These are phyloP conservation scores for Augochlorella aurata DNA, from an alignment of 2,888 invertebrate genomes.

Conservation along the genomic window DNA sequence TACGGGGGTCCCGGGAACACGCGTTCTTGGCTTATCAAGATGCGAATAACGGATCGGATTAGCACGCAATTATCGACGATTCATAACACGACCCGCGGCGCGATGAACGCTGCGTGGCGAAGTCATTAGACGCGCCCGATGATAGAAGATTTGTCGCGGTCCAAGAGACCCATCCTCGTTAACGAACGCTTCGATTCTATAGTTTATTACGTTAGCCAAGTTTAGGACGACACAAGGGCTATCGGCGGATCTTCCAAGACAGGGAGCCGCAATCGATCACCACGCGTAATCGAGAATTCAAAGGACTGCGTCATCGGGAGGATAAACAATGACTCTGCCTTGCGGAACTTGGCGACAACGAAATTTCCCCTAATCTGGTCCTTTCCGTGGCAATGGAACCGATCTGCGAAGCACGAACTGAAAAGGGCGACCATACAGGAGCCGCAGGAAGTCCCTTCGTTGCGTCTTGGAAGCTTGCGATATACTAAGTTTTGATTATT, in stretches of 20 bases:
- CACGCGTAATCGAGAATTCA: slow-evolving; percentile 16
- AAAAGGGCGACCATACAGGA: too few species aligned
- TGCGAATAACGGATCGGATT: slow-evolving; percentile 25
- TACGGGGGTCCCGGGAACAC: neutral
- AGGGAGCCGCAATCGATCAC: slow-evolving; percentile 11
- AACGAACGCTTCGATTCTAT: neutral
- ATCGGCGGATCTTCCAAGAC: neutral
- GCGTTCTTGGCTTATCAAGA: slow-evolving; percentile 24
- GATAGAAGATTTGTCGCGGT: neutral
- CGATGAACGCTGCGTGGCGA: neutral
- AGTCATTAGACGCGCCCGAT: neutral
- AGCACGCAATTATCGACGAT: slow-evolving; percentile 12
- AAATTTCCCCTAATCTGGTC: neutral
- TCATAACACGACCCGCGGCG: slow-evolving; percentile 2
- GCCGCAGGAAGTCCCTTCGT: too few species aligned
- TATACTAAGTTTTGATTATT: too few species aligned
- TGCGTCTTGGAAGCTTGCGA: too few species aligned
- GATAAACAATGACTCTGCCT: slow-evolving; percentile 30
- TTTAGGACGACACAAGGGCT: neutral
- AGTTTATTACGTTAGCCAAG: neutral
- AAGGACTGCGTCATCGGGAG: slow-evolving; percentile 18
- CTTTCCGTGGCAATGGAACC: neutral
- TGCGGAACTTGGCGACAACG: slow-evolving; percentile 12
- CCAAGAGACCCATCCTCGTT: neutral
- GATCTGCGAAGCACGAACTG: neutral